Evolutionary conservation across 2,113 vertebrate genomes (phyloP), one percentile per base, ranked within the genome.

Genomic region (Hemicordylus capensis): DNA sequence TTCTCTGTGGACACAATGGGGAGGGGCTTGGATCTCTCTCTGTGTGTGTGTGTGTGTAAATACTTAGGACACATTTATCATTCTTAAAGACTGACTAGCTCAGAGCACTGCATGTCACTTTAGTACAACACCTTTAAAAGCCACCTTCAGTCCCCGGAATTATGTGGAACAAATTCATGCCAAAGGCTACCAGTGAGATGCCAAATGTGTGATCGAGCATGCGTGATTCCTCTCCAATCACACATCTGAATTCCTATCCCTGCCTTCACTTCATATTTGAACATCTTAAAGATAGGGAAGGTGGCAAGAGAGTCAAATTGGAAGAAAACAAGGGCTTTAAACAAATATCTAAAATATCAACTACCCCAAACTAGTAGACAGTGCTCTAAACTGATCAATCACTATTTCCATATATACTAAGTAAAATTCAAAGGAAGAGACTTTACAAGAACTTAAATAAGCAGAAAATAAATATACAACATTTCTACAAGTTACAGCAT

Each of bases 401-500:
- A 67, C 85, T 84, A 85, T 67, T 42, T 82, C 81, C 77, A 83
- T 84, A 81, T 61, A 87, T 85, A 89, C 86, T 70, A 61, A 72
- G 70, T 39, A 54, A 72, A 88, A 48, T 1, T 28, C 88, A 59
- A 69, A 42, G 74, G 84, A 91, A 93, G 92, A 77, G 86, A 93
- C 89, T 96, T 94, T 92, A 89, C 86, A 94, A 84, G 88, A 95
- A 96, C 91, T 97, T 97, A 97, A 97, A 97, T 96, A 97, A 96
- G 95, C 96, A 94, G 90, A 91, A 97, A 96, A 97, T 97, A 97
- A 97, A 97, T 97, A 97, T 86, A 97, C 95, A 96, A 87, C 76
- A 69, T 95, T 95, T 96, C 94, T 96, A 96, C 94, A 95, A 91
- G 94, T 96, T 97, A 97, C 96, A 96, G 96, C 95, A 96, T 96